Evolutionary conservation across 2,888 invertebrate species (phyloP).

Genomic region (Polydrusus pterygomalis): DNA sequence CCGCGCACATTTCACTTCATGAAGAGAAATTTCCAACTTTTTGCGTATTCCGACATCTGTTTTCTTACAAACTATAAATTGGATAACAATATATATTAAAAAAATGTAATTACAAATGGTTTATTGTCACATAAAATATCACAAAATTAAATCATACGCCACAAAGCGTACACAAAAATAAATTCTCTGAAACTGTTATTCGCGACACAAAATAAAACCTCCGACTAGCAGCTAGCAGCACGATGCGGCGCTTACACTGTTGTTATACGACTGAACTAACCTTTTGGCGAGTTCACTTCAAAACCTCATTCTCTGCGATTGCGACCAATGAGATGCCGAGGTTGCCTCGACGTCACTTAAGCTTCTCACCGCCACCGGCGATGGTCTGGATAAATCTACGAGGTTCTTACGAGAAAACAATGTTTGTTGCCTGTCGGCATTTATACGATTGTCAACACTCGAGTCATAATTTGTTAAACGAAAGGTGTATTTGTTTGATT

Average conservation of each 20-base stretch:
- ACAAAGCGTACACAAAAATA: slow-evolving; percentile 15
- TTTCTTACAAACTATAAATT: slow-evolving; percentile 35
- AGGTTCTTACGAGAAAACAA: slow-evolving; percentile 36
- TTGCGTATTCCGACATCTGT: slow-evolving; percentile 33
- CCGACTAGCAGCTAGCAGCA: slow-evolving; percentile 35
- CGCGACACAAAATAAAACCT: slow-evolving; percentile 33
- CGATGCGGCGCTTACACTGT: slow-evolving; percentile 50
- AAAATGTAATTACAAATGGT: slow-evolving; percentile 10
- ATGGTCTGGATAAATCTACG: slow-evolving; percentile 52
- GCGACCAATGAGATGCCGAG: slow-evolving; percentile 62
- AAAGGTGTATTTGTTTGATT: slow-evolving; percentile 18
- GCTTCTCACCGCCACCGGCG: slow-evolving; percentile 53
- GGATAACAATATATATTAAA: slow-evolving; percentile 44
- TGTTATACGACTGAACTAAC: slow-evolving; percentile 68
- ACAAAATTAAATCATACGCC: slow-evolving; percentile 29
- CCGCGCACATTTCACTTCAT: slow-evolving; percentile 31
- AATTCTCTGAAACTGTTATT: slow-evolving; percentile 34
- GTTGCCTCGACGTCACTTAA: slow-evolving; percentile 61
- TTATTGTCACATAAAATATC: slow-evolving; percentile 39
- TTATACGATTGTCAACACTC: slow-evolving; percentile 20
- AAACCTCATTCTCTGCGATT: slow-evolving; percentile 62
- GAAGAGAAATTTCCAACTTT: slow-evolving; percentile 47
- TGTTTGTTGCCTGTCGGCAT: slow-evolving; percentile 19
- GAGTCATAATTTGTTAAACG: not conserved
- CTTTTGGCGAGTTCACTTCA: slow-evolving; percentile 69